A percentile compares a stretch with the other conserved stretches of the same genome.
Conservation (phyloP, 2,797 vertebrate species). For the Synanceia verrucosa region DNA sequence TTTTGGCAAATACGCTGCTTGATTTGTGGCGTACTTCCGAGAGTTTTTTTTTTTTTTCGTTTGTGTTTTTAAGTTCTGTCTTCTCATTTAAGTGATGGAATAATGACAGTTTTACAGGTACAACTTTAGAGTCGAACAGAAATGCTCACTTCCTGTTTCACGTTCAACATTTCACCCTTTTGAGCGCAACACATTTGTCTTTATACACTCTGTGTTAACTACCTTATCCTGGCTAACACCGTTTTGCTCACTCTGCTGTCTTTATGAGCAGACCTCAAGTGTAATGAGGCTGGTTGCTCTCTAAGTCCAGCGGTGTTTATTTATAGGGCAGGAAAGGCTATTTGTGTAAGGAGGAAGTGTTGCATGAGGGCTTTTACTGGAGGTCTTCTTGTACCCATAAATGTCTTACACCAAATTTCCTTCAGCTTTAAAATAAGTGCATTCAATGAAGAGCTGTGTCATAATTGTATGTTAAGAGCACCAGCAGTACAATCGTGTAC, state of each 20-base stretch:
- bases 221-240: conserved; percentile 11
- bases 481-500: not conserved
- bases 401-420: conserved; percentile 14
- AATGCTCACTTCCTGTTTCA: conserved; percentile 14
- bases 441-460: not conserved
- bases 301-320: conserved; percentile 73
- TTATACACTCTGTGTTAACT: conserved; percentile 1
- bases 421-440: conserved; percentile 3
- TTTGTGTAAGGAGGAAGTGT: conserved; percentile 77
- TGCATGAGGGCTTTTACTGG: conserved; percentile 53
- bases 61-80: conserved; percentile 31
- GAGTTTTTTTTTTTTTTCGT: conserved; percentile 9
- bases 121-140: not conserved
- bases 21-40: conserved; percentile 21
- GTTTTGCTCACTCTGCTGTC: conserved; percentile 37
- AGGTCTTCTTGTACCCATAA: conserved; percentile 39
- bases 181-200: conserved; percentile 8
- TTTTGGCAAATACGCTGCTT: conserved; percentile 17
- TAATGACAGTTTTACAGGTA: conserved; percentile 24
- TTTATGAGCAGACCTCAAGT: conserved; percentile 44
- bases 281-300: conserved; percentile 63
- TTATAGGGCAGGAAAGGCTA: conserved; percentile 78
- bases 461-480: not conserved
- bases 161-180: conserved; percentile 8
- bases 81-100: conserved; percentile 23